Evolutionary conservation across 2,113 vertebrate species (phyloP).

Genomic region (Psilopogon haemacephalus): DNA sequence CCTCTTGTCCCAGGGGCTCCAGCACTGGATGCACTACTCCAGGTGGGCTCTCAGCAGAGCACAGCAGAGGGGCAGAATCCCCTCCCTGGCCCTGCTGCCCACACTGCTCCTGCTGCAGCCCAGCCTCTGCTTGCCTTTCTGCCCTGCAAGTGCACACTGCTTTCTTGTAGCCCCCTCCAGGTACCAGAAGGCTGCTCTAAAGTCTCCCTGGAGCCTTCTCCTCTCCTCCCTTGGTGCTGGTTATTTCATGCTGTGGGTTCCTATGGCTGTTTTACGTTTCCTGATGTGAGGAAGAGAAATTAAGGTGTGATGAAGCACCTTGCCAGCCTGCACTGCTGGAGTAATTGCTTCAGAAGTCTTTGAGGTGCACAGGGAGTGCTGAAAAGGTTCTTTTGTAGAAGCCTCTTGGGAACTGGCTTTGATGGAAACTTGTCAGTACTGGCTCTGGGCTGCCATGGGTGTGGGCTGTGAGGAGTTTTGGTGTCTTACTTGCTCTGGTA

Average conservation of each 20-base stretch:
- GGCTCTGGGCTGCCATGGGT: not conserved
- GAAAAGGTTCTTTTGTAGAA: not conserved
- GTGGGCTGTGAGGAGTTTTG: not conserved
- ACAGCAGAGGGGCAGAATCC: too few relatives aligned
- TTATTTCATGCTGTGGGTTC: not conserved
- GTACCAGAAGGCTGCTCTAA: too few relatives aligned
- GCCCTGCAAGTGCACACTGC: too few relatives aligned
- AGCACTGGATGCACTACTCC: too few relatives aligned
- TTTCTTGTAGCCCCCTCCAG: too few relatives aligned
- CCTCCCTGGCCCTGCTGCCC: too few relatives aligned
- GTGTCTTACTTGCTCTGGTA: not conserved
- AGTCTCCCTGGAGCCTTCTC: too few relatives aligned
- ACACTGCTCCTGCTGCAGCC: too few relatives aligned
- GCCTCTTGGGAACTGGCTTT: not conserved
- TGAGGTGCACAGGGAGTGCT: not conserved
- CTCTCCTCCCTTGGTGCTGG: not conserved
- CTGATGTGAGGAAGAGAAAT: not conserved
- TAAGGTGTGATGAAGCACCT: not conserved
- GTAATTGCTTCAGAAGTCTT: not conserved
- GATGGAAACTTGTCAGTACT: not conserved
- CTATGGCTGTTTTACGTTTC: not conserved
- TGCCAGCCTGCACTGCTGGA: not conserved
- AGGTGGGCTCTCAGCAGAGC: too few relatives aligned
- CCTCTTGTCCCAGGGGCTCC: too few relatives aligned
- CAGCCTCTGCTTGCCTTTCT: too few relatives aligned